These are phyloP conservation scores for Drosophila ohnishii DNA, from an alignment of 1,140 invertebrate species.

Conservation along the genomic window DNA sequence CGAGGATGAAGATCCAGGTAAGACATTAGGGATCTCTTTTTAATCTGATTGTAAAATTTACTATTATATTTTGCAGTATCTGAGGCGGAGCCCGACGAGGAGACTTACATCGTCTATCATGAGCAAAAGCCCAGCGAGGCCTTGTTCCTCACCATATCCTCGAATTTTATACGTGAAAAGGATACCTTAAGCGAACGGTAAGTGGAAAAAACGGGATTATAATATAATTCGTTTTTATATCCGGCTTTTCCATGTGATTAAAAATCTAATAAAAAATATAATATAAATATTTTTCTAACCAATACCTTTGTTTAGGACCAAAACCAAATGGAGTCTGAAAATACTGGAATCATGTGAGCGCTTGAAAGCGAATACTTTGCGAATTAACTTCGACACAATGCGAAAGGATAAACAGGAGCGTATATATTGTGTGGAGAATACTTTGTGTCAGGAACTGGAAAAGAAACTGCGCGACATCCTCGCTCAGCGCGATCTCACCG, in stretches of 20 bases:
- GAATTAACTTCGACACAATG: constrained; percentile 86
- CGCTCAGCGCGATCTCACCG: constrained; percentile 84
- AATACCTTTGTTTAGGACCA: constrained; percentile 78
- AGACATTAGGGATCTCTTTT: not conserved
- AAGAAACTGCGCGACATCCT: constrained; percentile 84
- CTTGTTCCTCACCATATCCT: constrained; percentile 76
- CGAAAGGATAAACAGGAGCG: constrained; percentile 85
- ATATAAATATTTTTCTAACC: too few relatives aligned
- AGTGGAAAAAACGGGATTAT: not conserved
- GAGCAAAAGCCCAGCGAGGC: constrained; percentile 61
- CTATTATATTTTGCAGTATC: constrained; percentile 53
- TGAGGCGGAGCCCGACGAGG: constrained; percentile 76
- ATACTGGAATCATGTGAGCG: constrained; percentile 85
- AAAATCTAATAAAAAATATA: too few relatives aligned
- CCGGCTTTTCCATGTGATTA: too few relatives aligned
- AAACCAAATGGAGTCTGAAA: constrained; percentile 85
- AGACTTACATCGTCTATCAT: constrained; percentile 71
- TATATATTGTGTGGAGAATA: constrained; percentile 85
- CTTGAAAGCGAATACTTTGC: constrained; percentile 84
- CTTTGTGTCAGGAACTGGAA: constrained; percentile 85
- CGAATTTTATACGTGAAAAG: constrained; percentile 79
- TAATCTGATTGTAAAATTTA: not conserved
- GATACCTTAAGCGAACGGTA: constrained; percentile 77
- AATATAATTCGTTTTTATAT: too few relatives aligned
- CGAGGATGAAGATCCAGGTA: constrained; percentile 52